Conservation (phyloP, 2,888 invertebrate species). For the Pollenia labialis region DNA sequence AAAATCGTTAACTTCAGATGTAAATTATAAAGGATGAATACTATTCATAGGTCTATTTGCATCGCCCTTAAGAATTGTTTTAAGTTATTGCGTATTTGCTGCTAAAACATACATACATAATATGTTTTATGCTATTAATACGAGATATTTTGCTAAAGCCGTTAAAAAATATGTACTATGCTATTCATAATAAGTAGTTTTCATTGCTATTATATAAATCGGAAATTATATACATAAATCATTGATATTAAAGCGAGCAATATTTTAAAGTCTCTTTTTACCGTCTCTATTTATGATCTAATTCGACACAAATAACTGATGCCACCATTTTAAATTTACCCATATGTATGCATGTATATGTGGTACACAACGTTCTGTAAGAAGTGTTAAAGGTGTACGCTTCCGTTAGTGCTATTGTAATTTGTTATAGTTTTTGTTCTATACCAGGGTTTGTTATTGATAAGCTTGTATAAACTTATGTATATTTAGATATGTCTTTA, state of each 20-base stretch:
- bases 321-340: background rate
- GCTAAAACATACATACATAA: no score
- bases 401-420: conserved; percentile 63
- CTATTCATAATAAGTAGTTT: no score
- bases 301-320: conserved; percentile 23
- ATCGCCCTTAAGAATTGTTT: no score
- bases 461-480: conserved; percentile 27
- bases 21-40: no score
- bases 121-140: no score
- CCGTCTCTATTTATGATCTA: conserved; percentile 21
- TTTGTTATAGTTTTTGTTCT: conserved; percentile 17
- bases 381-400: conserved; percentile 48
- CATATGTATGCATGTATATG: background rate
- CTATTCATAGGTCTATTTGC: no score
- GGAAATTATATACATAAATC: no score
- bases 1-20: no score
- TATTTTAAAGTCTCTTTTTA: background rate
- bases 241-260: background rate
- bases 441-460: conserved; percentile 57
- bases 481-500: conserved; percentile 44
- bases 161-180: no score
- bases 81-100: no score
- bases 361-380: conserved; percentile 6
- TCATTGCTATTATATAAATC: no score
- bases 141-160: no score